phyloP scores from a whole-genome alignment of 2,888 invertebrate genomes.

The Stenotaenia linearis region DNA sequence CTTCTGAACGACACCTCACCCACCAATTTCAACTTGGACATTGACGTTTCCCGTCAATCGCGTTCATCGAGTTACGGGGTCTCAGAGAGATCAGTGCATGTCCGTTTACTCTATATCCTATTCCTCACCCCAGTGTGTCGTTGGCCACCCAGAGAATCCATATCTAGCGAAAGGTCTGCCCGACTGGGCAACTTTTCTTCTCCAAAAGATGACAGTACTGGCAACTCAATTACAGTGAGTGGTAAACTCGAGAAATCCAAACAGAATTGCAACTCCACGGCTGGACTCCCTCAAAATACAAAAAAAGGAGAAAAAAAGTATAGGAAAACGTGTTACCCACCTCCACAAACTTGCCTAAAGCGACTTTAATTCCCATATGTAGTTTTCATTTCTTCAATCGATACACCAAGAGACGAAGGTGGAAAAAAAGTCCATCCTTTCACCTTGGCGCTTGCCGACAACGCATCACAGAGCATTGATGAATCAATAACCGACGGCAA shows the following conservation, averaged over 20 bases:
- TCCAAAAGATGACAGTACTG: background rate
- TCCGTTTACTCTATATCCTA: background rate
- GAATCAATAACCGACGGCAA: background rate
- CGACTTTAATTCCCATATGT: slow-evolving; percentile 4
- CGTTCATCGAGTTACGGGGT: background rate
- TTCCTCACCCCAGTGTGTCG: background rate
- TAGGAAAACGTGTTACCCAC: background rate
- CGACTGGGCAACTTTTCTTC: background rate
- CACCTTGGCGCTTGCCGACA: background rate
- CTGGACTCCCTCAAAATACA: background rate
- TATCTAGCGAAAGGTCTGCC: slow-evolving; percentile 8
- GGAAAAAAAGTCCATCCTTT: background rate
- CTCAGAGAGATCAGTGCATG: background rate
- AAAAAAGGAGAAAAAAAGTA: background rate
- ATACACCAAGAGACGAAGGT: background rate
- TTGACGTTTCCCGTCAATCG: background rate
- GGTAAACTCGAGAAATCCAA: slow-evolving; percentile 23
- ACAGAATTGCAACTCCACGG: background rate
- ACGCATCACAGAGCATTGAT: background rate
- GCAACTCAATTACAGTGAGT: background rate
- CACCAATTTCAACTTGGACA: background rate
- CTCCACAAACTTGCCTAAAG: background rate
- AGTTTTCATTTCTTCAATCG: slow-evolving; percentile 16
- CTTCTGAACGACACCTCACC: background rate
- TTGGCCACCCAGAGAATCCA: background rate